Evolutionary conservation across 2,113 vertebrate genomes (phyloP), one percentile per base, ranked within the genome.

Genomic region (Vicugna pacos): DNA sequence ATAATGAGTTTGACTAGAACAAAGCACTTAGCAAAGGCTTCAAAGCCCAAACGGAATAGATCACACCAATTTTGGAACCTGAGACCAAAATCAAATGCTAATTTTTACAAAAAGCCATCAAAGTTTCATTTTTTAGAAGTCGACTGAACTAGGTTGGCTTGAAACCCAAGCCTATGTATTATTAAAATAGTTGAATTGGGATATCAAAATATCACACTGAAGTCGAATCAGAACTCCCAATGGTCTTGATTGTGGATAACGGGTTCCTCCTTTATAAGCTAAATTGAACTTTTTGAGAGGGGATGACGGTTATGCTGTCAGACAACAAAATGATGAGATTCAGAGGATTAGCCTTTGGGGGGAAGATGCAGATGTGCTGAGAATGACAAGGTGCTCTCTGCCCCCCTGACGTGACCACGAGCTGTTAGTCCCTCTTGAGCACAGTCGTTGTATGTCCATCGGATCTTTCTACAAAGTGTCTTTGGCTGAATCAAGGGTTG

Each of bases 121-220:
- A 83, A 92, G 62, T 95, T 95, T 97, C 38, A 30, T 94, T 87
- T 96, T 83, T 81, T 30, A 52, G 85, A 94, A 93, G 73, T 79
- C 4, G 6, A 95, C 85, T 91, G 72, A 96, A 95, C 62, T 88
- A 69, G 94, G 64, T 89, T 58, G 32, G 70, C 52, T 93, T 95
- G 89, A 93, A 96, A 96, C 62, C 20, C 17, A 50, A 94, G 91
- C 54, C 76, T 67, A 85, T 91, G 56, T n/a, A 95, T 95, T 96
- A 96, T 96, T 95, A 91, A 95, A 96, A 94, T 84, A 93, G 91
- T 94, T 64, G 76, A 97, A 91, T 60, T 32, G 72, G 30, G 50
- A 67, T 92, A 94, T 96, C 95, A 94, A 94, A 91, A 82, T 88
- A 96, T 90, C 90, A 95, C 76, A 54, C 60, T 65, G 64, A 88